Conservation (phyloP, 1,140 invertebrate species). For the Apis florea region DNA sequence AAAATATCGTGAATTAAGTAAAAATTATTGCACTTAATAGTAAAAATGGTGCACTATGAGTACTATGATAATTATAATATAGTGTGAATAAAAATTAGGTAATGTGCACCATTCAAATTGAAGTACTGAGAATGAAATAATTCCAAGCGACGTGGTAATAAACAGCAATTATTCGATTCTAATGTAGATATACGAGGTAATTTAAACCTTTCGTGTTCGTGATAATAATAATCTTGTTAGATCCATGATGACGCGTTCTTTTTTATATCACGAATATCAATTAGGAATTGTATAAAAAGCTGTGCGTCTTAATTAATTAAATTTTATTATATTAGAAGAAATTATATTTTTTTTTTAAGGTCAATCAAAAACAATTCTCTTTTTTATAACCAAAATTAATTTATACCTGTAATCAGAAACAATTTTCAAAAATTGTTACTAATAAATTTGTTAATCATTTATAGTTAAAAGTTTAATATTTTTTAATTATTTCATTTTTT, state of each 20-base stretch:
- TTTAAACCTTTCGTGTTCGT: constrained; percentile 30
- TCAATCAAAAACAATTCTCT: no score
- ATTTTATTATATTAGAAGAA: not conserved
- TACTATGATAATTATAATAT: no score
- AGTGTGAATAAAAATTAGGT: constrained; percentile 8
- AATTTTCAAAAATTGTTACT: not conserved
- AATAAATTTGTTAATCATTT: no score
- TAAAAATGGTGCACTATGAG: no score
- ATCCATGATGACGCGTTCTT: constrained; percentile 13
- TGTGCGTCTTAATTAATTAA: constrained; percentile 12
- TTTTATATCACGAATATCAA: not conserved
- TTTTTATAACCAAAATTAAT: no score
- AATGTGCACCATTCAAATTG: constrained; percentile 4
- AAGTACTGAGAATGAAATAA: not conserved
- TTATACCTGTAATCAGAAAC: no score
- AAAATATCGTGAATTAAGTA: not conserved
- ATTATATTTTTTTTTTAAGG: no score
- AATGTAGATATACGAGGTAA: constrained; percentile 28
- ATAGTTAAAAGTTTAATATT: no score
- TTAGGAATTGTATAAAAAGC: constrained; percentile 1
- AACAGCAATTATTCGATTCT: constrained; percentile 40
- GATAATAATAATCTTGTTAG: constrained; percentile 31
- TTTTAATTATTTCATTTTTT: no score
- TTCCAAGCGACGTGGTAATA: not conserved
- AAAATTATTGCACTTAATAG: no score